phyloP scores from a whole-genome alignment of 2,113 vertebrate species.

The Setophaga coronata region DNA sequence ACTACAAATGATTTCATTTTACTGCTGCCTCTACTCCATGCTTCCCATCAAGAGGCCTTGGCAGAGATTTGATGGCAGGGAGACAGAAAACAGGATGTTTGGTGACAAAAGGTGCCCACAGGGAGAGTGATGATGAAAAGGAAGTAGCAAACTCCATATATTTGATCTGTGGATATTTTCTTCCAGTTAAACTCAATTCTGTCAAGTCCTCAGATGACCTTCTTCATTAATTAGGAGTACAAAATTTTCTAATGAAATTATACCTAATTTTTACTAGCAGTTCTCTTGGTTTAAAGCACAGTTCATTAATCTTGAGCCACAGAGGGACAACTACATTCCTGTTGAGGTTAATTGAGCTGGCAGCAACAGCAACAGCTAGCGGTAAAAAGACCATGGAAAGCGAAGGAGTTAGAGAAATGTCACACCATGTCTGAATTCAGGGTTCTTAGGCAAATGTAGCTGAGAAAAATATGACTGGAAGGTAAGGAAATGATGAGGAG shows the following conservation, averaged over 20 bases:
- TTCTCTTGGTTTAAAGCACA: constrained; percentile 29
- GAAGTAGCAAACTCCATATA: neutral
- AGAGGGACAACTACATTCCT: neutral
- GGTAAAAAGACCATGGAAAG: neutral
- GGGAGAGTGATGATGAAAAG: neutral
- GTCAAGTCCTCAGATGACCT: constrained; percentile 3
- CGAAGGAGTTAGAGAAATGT: neutral
- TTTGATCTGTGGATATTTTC: neutral
- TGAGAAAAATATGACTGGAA: neutral
- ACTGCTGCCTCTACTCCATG: neutral
- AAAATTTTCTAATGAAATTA: constrained; percentile 49
- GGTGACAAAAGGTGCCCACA: neutral
- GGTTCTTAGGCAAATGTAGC: neutral
- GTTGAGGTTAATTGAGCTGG: constrained; percentile 35
- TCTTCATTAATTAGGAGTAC: constrained; percentile 35
- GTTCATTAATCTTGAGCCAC: constrained; percentile 28
- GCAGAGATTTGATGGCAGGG: neutral
- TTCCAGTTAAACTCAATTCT: neutral
- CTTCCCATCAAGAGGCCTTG: neutral
- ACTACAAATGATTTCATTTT: neutral
- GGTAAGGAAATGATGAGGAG: neutral
- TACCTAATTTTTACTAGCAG: constrained; percentile 1
- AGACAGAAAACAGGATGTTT: neutral
- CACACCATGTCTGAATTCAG: neutral
- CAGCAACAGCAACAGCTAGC: neutral